Base-by-base conservation (phyloP, 2,888 invertebrate genomes). In the Rutpela maculata region DNA sequence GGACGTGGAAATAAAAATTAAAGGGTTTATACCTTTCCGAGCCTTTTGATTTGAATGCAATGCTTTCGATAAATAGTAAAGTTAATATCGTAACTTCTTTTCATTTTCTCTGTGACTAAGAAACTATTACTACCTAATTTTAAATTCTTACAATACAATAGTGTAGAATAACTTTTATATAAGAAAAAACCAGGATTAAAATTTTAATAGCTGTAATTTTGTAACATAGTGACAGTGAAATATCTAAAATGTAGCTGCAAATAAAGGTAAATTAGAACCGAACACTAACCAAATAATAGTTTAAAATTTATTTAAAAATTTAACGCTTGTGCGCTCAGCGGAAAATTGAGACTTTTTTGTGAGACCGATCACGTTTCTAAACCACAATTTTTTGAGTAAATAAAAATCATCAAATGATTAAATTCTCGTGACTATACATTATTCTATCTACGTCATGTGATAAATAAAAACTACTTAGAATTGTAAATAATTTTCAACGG, bases 311-410 rank as follows among this genome's bases (percentile, higher is more conserved):
- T 26, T 68, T 56, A 57, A 19, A 26, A 57, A 57, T 43, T 70
- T 59, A 17, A 50, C 70, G 70, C 38, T 17, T 35, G 70, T 70
- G 31, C 38, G 17, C 50, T 43, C 59, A 70, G 26, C 26, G 55
- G 57, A 35, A 69, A 26, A 69, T 59, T 56, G 38, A 9, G 31
- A 70, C 7, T 59, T 18, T 65, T 55, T 55, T 26, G n/a, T 56
- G 55, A 18, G 3, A 26, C 7, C 55, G 17, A 50, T 56, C 67
- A 67, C 56, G 67, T 67, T 67, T 59, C 19, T 9, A 67, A 67
- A 67, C 67, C 67, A 50, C 67, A 67, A 12, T 67, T 67, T 67
- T 56, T 67, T 56, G 43, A 43, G 15, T 6, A 65, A 38, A 65
- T 19, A 43, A 65, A 63, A 38, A 43, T 43, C 43, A 43, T 43